Percentiles rank a stretch among this genome's conserved stretches.
Conservation (phyloP, 2,888 invertebrate species). For the Dryobota labecula region DNA sequence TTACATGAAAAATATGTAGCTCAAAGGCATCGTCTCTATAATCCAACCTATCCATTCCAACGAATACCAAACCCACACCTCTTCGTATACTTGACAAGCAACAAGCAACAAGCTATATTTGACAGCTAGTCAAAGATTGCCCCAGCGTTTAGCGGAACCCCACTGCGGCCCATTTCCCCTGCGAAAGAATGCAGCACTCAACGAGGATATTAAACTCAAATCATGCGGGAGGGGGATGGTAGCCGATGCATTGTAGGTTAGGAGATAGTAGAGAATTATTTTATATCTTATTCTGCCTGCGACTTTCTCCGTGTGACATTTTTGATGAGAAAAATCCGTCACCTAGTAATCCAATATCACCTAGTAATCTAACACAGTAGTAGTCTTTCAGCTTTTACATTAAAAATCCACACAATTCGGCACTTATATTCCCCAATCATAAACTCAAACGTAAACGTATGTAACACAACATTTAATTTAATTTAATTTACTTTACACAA, state of each 20-base stretch:
- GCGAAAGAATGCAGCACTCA: constrained; percentile 85
- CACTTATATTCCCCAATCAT: too few relatives aligned
- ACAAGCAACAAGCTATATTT: constrained; percentile 54
- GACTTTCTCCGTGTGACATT: too few relatives aligned
- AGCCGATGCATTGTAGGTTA: constrained; percentile 58
- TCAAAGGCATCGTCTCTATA: not conserved
- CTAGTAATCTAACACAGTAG: too few relatives aligned
- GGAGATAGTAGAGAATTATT: constrained; percentile 26
- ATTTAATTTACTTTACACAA: too few relatives aligned
- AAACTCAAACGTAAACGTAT: too few relatives aligned
- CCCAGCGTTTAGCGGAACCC: constrained; percentile 46
- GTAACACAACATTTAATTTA: too few relatives aligned
- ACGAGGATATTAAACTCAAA: constrained; percentile 89
- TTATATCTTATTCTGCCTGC: not conserved
- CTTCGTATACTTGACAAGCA: constrained; percentile 27
- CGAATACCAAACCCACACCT: constrained; percentile 23
- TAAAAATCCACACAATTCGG: too few relatives aligned
- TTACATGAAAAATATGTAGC: not conserved
- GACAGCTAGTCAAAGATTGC: constrained; percentile 52
- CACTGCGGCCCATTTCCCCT: constrained; percentile 74
- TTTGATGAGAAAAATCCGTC: too few relatives aligned
- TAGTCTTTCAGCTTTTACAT: too few relatives aligned
- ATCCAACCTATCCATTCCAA: too few relatives aligned
- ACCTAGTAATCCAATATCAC: too few relatives aligned
- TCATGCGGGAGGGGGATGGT: constrained; percentile 76